phyloP scores from a whole-genome alignment of 2,113 vertebrate species.

The Odocoileus virginianus region DNA sequence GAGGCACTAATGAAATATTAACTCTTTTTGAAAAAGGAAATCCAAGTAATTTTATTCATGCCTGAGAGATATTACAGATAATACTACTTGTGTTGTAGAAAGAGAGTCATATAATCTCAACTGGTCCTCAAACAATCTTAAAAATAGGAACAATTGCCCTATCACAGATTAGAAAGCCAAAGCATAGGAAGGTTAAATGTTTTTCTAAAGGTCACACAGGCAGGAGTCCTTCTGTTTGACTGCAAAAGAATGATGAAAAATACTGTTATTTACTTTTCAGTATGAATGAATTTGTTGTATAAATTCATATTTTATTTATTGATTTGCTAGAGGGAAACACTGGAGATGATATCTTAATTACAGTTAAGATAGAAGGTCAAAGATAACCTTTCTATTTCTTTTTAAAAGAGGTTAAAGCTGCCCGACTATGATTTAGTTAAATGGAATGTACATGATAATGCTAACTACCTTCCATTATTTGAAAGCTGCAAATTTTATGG shows the following conservation, averaged over 20 bases:
- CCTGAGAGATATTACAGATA: background rate
- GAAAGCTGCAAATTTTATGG: conserved; percentile 14
- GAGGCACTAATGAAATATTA: background rate
- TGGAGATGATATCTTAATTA: conserved; percentile 47
- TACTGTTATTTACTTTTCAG: background rate
- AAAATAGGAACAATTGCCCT: background rate
- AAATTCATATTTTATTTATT: conserved; percentile 52
- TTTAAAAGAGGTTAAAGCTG: conserved; percentile 22
- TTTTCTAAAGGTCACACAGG: conserved; percentile 33
- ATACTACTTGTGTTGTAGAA: background rate
- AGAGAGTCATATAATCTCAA: conserved; percentile 35
- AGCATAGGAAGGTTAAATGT: conserved; percentile 23
- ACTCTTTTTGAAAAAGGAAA: conserved; percentile 17
- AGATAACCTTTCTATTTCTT: conserved; percentile 24
- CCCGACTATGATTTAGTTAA: background rate
- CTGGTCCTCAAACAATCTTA: background rate
- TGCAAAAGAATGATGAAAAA: background rate
- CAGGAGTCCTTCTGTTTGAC: background rate
- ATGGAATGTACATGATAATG: background rate
- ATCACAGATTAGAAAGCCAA: background rate
- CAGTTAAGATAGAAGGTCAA: conserved; percentile 12
- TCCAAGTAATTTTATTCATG: background rate
- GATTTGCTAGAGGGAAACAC: conserved; percentile 25
- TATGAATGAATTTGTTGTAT: conserved; percentile 32
- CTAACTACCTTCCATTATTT: background rate